Evolutionary conservation across 2,888 invertebrate species (phyloP).

Genomic region (Cosmorhoe ocellata): DNA sequence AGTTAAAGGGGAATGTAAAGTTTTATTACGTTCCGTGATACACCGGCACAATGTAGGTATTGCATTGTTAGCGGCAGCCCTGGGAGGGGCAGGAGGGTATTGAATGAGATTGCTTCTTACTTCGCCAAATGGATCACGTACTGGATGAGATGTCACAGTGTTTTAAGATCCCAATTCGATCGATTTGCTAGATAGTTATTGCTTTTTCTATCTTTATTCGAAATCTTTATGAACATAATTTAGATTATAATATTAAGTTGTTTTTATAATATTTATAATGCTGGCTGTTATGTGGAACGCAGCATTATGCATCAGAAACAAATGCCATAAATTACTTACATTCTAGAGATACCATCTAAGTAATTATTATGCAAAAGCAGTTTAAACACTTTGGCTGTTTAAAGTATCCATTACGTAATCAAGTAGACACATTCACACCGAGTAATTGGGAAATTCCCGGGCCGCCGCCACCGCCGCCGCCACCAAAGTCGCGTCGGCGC

Average conservation of each 20-base stretch:
- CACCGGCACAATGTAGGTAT: conserved; percentile 71
- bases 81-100: conserved; percentile 67
- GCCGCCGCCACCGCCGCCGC: conserved; percentile 55
- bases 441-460: conserved; percentile 81
- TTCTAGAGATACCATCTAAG: conserved; percentile 12
- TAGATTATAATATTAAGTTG: background rate
- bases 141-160: conserved; percentile 84
- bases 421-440: conserved; percentile 76
- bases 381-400: conserved; percentile 34
- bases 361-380: conserved; percentile 25
- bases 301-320: background rate
- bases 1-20: conserved; percentile 78
- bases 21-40: conserved; percentile 77
- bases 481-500: conserved; percentile 54
- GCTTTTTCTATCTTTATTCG: conserved; percentile 37
- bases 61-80: conserved; percentile 71
- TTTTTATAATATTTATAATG: background rate
- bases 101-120: conserved; percentile 84
- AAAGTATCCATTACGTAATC: conserved; percentile 66
- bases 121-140: conserved; percentile 84
- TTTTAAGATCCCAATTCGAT: conserved; percentile 82
- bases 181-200: conserved; percentile 62
- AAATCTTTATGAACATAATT: conserved; percentile 17
- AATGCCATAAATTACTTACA: conserved; percentile 5
- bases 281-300: background rate